A percentile compares a stretch with the other conserved stretches of the same genome.
Conservation (phyloP, 2,113 vertebrate genomes). For the Bathybates hornii region DNA sequence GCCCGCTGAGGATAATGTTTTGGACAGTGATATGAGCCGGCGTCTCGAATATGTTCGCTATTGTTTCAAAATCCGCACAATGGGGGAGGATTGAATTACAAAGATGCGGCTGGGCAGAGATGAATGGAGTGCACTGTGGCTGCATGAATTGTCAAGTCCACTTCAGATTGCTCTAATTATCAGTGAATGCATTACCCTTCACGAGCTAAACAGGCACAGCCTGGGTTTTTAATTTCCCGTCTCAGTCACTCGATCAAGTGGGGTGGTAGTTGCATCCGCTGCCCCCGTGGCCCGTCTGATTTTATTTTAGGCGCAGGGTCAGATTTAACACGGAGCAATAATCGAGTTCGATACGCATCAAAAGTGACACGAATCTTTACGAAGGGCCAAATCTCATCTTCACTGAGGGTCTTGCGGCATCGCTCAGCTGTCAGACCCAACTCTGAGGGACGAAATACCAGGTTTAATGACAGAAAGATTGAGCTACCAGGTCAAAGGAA, state of each 20-base stretch:
- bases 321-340: neutral
- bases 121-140: conserved; percentile 45
- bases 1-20: conserved; percentile 18
- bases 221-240: neutral
- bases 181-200: conserved; percentile 36
- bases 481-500: neutral
- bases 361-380: neutral
- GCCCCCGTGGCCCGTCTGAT: neutral
- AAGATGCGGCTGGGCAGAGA: conserved; percentile 48
- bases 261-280: neutral
- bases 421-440: neutral
- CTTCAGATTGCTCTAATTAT: conserved; percentile 62
- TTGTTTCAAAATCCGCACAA: conserved; percentile 56
- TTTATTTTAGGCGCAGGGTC: neutral
- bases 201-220: conserved; percentile 7
- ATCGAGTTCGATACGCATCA: neutral
- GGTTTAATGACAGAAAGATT: neutral
- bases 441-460: neutral
- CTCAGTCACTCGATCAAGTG: neutral
- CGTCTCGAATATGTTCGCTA: conserved; percentile 28
- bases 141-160: conserved; percentile 51
- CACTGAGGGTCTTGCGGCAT: neutral
- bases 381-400: neutral
- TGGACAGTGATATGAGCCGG: conserved; percentile 33
- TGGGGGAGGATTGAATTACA: conserved; percentile 47